Percentiles rank a stretch among this genome's conserved stretches.
Evolutionary conservation across 2,113 vertebrate genomes (phyloP).

Genomic region (Stegostoma tigrinum): DNA sequence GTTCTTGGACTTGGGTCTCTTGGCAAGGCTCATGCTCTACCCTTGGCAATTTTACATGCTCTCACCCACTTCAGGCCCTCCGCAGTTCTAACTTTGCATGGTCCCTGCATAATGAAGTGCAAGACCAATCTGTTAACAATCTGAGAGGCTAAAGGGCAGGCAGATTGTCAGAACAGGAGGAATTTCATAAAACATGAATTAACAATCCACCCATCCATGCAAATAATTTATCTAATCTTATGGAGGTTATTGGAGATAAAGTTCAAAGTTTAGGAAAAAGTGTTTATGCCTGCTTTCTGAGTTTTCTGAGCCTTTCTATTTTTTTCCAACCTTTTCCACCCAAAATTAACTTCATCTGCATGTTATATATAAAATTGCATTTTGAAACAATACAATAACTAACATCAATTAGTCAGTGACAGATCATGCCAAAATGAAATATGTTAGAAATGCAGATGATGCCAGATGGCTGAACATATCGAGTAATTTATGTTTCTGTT

Average conservation of each 20-base stretch:
- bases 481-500: too few relatives aligned
- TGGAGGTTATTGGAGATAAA: not conserved
- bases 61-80: too few relatives aligned
- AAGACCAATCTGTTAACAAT: not conserved
- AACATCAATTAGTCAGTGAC: not conserved
- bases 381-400: not conserved
- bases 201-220: not conserved
- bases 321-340: not conserved
- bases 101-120: not conserved
- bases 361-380: not conserved
- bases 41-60: too few relatives aligned
- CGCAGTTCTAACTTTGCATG: too few relatives aligned
- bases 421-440: not conserved
- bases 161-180: not conserved
- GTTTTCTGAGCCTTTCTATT: not conserved
- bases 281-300: not conserved
- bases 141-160: not conserved
- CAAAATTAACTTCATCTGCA: not conserved
- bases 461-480: too few relatives aligned
- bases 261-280: not conserved
- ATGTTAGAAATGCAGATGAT: not conserved
- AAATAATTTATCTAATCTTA: not conserved
- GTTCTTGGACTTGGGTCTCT: too few relatives aligned
- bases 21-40: too few relatives aligned
- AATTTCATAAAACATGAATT: not conserved